Conservation (phyloP, 2,888 invertebrate genomes). For the Cerceris rybyensis region DNA sequence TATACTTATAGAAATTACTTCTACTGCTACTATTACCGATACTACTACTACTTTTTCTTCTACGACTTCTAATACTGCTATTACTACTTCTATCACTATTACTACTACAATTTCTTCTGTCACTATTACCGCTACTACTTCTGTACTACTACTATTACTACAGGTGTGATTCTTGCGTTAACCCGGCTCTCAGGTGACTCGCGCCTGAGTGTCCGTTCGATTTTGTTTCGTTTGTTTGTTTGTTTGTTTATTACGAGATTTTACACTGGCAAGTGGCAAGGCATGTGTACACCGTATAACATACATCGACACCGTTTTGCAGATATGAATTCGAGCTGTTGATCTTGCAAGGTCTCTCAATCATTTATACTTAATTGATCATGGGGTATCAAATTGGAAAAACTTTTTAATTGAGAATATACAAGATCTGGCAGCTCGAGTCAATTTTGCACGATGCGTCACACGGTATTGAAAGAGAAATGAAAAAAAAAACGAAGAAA, state of each 20-base stretch:
- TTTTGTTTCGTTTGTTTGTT: conserved; percentile 72
- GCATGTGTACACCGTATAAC: conserved; percentile 36
- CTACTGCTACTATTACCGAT: conserved; percentile 64
- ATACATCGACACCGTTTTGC: conserved; percentile 13
- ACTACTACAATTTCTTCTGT: conserved; percentile 47
- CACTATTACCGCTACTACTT: conserved; percentile 6
- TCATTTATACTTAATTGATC: not conserved
- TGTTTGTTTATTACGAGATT: conserved; percentile 76
- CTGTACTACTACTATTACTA: conserved; percentile 36
- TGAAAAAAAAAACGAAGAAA: conserved; percentile 15
- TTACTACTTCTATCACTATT: conserved; percentile 64
- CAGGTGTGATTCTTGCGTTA: conserved; percentile 61
- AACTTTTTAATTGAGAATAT: not conserved
- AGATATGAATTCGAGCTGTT: conserved; percentile 8
- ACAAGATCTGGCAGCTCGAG: not conserved
- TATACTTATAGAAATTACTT: conserved; percentile 77
- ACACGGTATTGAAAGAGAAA: conserved; percentile 10
- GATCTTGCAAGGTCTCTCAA: not conserved
- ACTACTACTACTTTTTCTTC: conserved; percentile 53
- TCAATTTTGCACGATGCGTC: conserved; percentile 1
- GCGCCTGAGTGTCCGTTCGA: conserved; percentile 60
- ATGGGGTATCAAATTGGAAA: too few species aligned
- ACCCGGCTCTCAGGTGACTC: conserved; percentile 39
- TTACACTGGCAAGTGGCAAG: conserved; percentile 63
- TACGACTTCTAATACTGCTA: conserved; percentile 65